Evolutionary conservation across 2,797 vertebrate species (phyloP).

Genomic region (Tragopan temminckii): DNA sequence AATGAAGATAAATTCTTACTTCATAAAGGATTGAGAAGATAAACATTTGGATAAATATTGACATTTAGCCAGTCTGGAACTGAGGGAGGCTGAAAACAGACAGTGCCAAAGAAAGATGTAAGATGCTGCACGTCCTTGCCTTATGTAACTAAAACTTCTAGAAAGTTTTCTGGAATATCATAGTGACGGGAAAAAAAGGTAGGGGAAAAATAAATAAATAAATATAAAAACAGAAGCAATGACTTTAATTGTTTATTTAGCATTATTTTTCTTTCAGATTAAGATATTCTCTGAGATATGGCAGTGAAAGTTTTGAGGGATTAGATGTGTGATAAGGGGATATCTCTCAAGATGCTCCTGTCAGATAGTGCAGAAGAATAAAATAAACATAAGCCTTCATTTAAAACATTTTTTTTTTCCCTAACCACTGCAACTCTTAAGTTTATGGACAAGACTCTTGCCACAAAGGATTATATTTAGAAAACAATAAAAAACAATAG

Average conservation of each 20-base stretch:
- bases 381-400: neutral
- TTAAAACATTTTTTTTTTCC: neutral
- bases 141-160: neutral
- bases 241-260: neutral
- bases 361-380: neutral
- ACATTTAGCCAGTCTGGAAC: neutral
- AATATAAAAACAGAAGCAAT: neutral
- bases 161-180: neutral
- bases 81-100: neutral
- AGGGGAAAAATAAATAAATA: neutral
- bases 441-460: neutral
- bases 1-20: neutral
- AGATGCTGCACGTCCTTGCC: rapidly evolving
- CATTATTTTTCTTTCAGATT: neutral
- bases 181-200: rapidly evolving
- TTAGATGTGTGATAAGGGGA: rapidly evolving
- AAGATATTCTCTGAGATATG: neutral
- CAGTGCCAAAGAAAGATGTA: neutral
- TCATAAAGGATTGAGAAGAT: neutral
- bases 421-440: neutral
- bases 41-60: neutral
- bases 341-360: neutral
- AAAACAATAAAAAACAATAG: neutral
- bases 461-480: neutral
- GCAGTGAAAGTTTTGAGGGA: neutral